Base-by-base conservation (phyloP, 2,888 invertebrate genomes). In the Orchesellides sinensis region DNA sequence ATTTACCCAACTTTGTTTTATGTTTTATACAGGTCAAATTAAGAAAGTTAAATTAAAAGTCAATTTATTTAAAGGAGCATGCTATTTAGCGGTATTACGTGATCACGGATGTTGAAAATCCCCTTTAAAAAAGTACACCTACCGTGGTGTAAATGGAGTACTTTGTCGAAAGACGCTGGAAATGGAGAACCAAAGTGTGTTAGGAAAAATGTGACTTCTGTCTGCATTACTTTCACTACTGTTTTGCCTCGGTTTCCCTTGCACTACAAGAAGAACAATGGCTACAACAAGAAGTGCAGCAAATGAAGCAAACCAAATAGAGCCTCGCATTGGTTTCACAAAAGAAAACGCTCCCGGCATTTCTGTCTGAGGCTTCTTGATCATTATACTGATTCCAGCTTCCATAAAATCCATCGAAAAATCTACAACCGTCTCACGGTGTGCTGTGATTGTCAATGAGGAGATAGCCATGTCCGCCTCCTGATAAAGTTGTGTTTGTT, bases 321-420 rank as follows among this genome's bases (percentile, higher is more conserved):
- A 78, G 45, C 82, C 82, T 78, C 83, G 82, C 87, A 88, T 87
- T 8, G 87, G 87, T 66, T 87, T 86, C 45, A 84, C 84, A 70
- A 97, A 97, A 47, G 95, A 95, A 91, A 96, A 97, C 29, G 93
- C 92, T 89, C 93, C 93, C 54, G 93, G 94, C 89, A 93, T 94
- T 89, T 92, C 93, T 88, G 92, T 93, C 88, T 92, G 93, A 70
- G 95, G 94, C 27, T 86, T 86, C 85, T 88, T 87, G 84, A 97
- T 98, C 35, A 98, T 91, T 89, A 99, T 99, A 23, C 97, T 96
- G 83, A 98, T 98, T 32, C 98, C 98, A 14, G 98, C 92, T 90
- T 87, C 87, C 96, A 99, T 97, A 91, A 98, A 99, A 0, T 98
- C 99, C 89, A 98, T 98, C 0, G 98, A 98, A 90, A 99, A 99